Base-by-base conservation (phyloP, 2,888 invertebrate species). In the Cerceris rybyensis region DNA sequence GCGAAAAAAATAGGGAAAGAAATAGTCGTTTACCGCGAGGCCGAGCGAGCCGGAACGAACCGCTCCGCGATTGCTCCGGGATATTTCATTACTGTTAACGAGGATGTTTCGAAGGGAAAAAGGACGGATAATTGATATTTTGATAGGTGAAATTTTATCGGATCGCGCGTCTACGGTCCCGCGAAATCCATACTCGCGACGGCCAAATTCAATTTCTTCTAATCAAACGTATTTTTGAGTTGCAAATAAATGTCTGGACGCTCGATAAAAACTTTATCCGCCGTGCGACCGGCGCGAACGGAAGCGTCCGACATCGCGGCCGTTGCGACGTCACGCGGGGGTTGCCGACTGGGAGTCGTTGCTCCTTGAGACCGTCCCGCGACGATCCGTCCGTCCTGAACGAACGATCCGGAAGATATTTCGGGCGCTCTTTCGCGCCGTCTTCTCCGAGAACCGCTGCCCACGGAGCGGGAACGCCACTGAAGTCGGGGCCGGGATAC, bases 201-300 rank as follows among this genome's bases (percentile, higher is more conserved):
- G 83, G 17, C 66, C 81, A 83, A 83, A 83, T 76, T 83, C 83
- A 81, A 83, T 83, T 65, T 74, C 83, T 74, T 76, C 81, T 74
- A 79, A 83, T 83, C 81, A 58, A 81, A 66, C 67, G 79, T 83
- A 83, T 83, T 83, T 83, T 81, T 74, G 71, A 76, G 65, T 46
- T 58, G 60, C 75, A 41, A 75, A 83, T 83, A 73, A 83, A 75
- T 52, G 83, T 81, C 83, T 76, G 75, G 75, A 78, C 81, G 75
- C 5, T 63, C 58, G 66, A 69, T 72, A 39, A 79, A 81, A 75
- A 70, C 49, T 71, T 73, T 60, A 69, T 75, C 59, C 57, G 66
- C 68, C 82, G 67, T 39, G 73, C 60, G 67, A 28, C 59, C 57
- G n/a, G 6, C 13, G n/a, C 11, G 41, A 28, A 43, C 57, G 16